Conservation (phyloP, 2,888 invertebrate species). For the Nemapogon koenigi region DNA sequence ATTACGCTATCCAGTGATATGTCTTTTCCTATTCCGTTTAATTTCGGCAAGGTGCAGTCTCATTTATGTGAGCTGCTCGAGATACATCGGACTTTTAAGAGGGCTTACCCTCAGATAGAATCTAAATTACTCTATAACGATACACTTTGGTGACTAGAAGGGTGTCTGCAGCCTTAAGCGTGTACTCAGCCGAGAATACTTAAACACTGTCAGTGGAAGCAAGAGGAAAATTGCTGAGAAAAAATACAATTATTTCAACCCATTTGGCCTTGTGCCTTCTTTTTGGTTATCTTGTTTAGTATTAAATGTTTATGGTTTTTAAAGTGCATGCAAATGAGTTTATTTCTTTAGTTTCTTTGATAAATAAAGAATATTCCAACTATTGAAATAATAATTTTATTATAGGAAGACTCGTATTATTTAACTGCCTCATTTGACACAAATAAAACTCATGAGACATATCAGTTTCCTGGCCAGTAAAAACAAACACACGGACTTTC, state of each 20-base stretch:
- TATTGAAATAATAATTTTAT: background rate
- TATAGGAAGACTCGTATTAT: background rate
- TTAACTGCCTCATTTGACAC: background rate
- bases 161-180: constrained; percentile 50
- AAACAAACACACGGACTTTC: too few relatives aligned
- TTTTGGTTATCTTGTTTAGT: background rate
- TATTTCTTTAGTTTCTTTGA: background rate
- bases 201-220: constrained; percentile 9
- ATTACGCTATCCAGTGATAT: too few relatives aligned
- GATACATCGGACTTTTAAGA: too few relatives aligned
- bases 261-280: background rate
- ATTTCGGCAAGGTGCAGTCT: too few relatives aligned
- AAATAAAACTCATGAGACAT: too few relatives aligned
- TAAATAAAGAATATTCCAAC: background rate
- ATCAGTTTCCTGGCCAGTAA: too few relatives aligned
- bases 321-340: background rate
- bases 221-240: constrained; percentile 2
- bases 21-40: too few relatives aligned
- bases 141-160: constrained; percentile 55
- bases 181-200: constrained; percentile 16
- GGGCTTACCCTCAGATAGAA: constrained; percentile 36
- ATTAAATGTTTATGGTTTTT: background rate
- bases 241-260: background rate
- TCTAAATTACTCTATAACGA: constrained; percentile 54
- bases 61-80: too few relatives aligned